A percentile compares a stretch with the other conserved stretches of the same genome.
Evolutionary conservation across 2,113 vertebrate genomes (phyloP).

Genomic region (Channa argus): DNA sequence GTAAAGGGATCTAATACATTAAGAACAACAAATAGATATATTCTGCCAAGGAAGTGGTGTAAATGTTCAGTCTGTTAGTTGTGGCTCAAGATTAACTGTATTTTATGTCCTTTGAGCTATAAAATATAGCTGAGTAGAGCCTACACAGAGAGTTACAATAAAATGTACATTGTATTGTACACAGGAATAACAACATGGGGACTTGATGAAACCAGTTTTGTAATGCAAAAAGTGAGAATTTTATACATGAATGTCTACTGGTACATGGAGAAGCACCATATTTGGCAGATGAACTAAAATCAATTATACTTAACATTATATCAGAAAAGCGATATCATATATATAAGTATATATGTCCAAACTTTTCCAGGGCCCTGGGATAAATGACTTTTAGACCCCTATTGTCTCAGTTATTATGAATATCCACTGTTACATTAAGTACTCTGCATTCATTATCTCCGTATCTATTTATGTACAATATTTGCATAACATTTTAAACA

Average conservation of each 20-base stretch:
- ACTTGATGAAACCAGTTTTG: slow-evolving; percentile 13
- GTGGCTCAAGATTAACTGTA: not conserved
- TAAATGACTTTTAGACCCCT: not conserved
- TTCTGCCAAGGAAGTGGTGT: not conserved
- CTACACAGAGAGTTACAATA: slow-evolving; percentile 13
- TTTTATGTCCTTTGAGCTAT: slow-evolving; percentile 2
- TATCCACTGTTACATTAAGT: not conserved
- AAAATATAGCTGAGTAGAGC: slow-evolving; percentile 11
- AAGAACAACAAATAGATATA: not conserved
- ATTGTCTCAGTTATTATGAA: not conserved
- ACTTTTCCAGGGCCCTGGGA: not conserved
- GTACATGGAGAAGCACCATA: no score
- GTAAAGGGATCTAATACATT: slow-evolving; percentile 9
- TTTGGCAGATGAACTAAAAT: not conserved
- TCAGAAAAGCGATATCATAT: not conserved
- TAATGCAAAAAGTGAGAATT: not conserved
- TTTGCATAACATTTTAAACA: no score
- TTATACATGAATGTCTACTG: no score
- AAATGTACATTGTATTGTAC: not conserved
- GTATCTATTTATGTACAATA: not conserved
- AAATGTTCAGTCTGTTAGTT: slow-evolving; percentile 2
- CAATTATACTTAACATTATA: slow-evolving; percentile 6
- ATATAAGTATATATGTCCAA: not conserved
- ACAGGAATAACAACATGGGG: slow-evolving; percentile 23
- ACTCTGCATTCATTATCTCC: not conserved